Evolutionary conservation across 2,888 invertebrate genomes (phyloP).

Genomic region (Campopleginae sp.): DNA sequence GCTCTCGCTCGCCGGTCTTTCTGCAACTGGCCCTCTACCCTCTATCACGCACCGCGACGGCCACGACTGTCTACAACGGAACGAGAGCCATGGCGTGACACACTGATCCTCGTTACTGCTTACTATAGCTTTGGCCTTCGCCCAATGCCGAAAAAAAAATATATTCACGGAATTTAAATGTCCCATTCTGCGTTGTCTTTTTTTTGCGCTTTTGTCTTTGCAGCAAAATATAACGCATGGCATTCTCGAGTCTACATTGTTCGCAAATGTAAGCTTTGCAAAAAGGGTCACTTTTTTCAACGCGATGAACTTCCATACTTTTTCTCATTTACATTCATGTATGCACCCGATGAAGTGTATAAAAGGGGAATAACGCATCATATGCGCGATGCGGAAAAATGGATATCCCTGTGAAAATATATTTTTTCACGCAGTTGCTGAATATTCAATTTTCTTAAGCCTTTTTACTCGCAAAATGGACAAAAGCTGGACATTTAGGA

Average conservation of each 20-base stretch:
- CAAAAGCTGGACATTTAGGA: too few species aligned
- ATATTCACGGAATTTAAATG: conserved; percentile 38
- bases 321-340: background rate
- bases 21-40: conserved; percentile 35
- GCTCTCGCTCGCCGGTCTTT: conserved; percentile 63
- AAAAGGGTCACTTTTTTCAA: background rate
- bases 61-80: conserved; percentile 9
- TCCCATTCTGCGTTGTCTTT: conserved; percentile 2
- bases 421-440: too few species aligned
- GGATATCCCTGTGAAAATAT: too few species aligned
- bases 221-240: background rate
- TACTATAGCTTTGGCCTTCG: conserved; percentile 47
- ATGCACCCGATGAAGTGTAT: background rate
- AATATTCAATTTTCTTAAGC: too few species aligned
- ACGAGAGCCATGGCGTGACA: conserved; percentile 9
- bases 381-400: too few species aligned
- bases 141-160: conserved; percentile 39
- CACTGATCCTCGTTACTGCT: conserved; percentile 35
- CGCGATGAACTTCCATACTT: background rate
- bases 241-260: background rate
- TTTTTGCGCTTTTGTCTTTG: background rate
- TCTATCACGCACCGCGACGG: conserved; percentile 24
- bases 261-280: background rate
- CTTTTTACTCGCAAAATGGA: too few species aligned
- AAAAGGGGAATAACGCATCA: background rate